phyloP scores from a whole-genome alignment of 2,113 vertebrate species.

The Fukomys damarensis region DNA sequence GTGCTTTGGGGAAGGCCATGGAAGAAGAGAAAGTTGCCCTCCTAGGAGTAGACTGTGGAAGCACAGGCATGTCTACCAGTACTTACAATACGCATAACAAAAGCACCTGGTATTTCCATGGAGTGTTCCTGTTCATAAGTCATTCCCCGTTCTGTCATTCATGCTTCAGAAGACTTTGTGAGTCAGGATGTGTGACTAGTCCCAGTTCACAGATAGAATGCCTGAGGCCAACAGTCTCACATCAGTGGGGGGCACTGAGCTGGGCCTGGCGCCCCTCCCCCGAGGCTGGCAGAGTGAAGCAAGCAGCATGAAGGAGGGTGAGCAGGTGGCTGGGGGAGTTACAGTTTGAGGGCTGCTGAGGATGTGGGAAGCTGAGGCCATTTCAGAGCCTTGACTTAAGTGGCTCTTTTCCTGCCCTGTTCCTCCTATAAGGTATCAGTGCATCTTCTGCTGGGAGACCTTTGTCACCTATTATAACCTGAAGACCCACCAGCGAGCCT shows the following conservation, averaged over 20 bases:
- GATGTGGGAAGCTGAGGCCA: not conserved
- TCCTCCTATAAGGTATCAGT: conserved; percentile 90
- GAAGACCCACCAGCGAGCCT: conserved; percentile 96
- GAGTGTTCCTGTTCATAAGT: not conserved
- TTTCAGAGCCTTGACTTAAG: conserved; percentile 29
- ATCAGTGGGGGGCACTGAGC: not conserved
- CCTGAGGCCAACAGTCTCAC: not conserved
- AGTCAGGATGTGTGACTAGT: not conserved
- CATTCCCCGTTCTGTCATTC: not conserved
- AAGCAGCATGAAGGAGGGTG: not conserved
- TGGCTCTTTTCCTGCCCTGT: conserved; percentile 59
- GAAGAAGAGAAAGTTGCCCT: not conserved
- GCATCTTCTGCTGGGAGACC: conserved; percentile 97
- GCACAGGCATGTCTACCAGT: not conserved
- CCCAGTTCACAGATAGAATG: not conserved
- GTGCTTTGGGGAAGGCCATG: not conserved
- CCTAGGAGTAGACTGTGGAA: not conserved
- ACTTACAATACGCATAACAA: not conserved
- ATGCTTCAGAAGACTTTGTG: conserved; percentile 15
- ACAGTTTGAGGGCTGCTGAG: not conserved
- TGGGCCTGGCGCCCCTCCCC: not conserved
- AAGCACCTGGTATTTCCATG: not conserved
- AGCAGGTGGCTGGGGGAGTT: not conserved
- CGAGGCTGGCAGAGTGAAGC: not conserved
- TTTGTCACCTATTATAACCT: conserved; percentile 98